Evolutionary conservation across 53 echinoderm and acorn worm genomes (phyloP), one percentile per base, ranked within the genome.

Genomic region (Echinarachnius parma): DNA sequence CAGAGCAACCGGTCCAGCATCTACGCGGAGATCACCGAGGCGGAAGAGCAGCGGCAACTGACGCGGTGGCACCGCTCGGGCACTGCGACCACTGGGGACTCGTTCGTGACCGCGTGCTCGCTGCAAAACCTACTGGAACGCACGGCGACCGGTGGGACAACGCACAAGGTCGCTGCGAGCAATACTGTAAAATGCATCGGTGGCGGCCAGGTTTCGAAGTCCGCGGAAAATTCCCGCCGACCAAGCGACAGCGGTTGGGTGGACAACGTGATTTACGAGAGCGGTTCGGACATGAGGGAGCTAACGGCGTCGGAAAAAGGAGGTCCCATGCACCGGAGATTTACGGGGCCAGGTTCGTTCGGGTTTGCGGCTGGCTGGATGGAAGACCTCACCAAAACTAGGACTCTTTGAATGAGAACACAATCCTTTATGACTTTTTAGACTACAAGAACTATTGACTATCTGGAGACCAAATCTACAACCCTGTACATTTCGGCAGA

Each of bases 241-340:
- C 66, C 81, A 48, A 78, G 82, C 53, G 86, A 86, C 26, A 83
- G 83, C 52, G 92, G 92, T 16, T 92, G 92, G 86, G 86, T 86
- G 20, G 92, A 92, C 33, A 86, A 92, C 70, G 75, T 92, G 13
- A 82, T 92, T 33, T 92, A 92, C 62, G 92, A 92, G 78, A 69
- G 84, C 25, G 78, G 78, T 1, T 72, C 42, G 45, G 74, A 72
- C 15, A 72, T 72, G 74, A 55, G 74, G 9, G 74, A 72, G 5
- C 42, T 72, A 20, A 39, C 74, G 27, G 11, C 53, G 3, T 72
- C 74, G 23, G 74, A 72, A 3, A 53, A 21, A 34, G 57, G 36
- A 8, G 28, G 54, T 1, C 57, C 58, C 2, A 56, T 16, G 25
- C 57, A 72, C 45, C 34, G 74, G 44, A 72, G 74, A 37, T 72